These are phyloP conservation scores for Rotaria socialis DNA, from an alignment of 2,888 invertebrate genomes.

Conservation along the genomic window DNA sequence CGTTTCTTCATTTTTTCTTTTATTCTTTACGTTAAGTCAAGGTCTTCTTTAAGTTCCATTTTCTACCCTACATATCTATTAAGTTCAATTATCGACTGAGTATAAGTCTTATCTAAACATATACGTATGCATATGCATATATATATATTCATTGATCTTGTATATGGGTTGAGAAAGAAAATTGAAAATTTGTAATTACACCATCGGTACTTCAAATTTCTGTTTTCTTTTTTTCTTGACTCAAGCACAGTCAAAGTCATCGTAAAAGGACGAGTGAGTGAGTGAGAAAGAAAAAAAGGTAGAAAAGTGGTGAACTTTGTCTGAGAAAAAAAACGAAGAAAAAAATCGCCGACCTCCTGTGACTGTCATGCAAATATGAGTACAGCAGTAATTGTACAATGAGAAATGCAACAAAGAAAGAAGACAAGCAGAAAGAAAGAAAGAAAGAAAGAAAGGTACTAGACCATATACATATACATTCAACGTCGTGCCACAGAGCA, in stretches of 20 bases:
- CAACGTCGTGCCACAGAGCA: neutral
- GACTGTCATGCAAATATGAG: neutral
- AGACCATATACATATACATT: neutral
- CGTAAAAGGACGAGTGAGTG: neutral
- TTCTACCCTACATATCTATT: neutral
- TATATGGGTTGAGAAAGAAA: neutral
- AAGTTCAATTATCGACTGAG: conserved; percentile 2
- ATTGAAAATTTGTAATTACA: conserved; percentile 26
- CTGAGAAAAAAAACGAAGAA: neutral
- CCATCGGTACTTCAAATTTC: neutral
- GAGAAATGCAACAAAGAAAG: neutral
- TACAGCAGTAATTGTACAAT: neutral
- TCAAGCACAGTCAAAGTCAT: neutral
- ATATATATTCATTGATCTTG: neutral
- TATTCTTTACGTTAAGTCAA: neutral
- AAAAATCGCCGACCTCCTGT: conserved; percentile 14
- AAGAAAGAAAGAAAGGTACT: neutral
- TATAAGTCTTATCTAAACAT: neutral
- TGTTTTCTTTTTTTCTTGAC: neutral
- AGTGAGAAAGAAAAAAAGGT: neutral
- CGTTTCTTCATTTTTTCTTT: neutral
- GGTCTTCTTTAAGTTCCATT: neutral
- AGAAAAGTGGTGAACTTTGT: neutral
- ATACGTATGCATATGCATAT: neutral
- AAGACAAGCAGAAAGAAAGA: neutral